These are phyloP conservation scores for Archips xylosteana DNA, from an alignment of 2,888 invertebrate genomes.

Conservation along the genomic window DNA sequence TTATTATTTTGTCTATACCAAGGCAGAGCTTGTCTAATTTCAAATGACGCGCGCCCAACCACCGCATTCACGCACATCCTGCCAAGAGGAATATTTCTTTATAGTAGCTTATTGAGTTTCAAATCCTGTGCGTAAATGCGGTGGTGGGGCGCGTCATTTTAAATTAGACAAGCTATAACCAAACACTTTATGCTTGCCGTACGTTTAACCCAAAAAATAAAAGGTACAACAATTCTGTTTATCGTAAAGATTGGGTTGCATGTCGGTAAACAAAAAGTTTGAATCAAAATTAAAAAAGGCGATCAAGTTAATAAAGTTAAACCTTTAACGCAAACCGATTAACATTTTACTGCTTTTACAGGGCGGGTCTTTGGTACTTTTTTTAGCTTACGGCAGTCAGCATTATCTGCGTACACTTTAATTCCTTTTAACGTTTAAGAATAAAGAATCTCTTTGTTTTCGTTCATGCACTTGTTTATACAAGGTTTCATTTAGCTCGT, in stretches of 20 bases:
- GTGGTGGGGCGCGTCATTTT: too few species aligned
- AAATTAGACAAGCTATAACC: too few species aligned
- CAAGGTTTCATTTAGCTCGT: background rate
- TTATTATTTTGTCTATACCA: too few species aligned
- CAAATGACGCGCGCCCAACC: too few species aligned
- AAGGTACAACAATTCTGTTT: background rate
- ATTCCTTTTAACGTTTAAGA: slow-evolving; percentile 5
- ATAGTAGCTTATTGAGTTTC: too few species aligned
- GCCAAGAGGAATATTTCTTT: too few species aligned
- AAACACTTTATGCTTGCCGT: too few species aligned
- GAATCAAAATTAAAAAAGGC: slow-evolving; percentile 13
- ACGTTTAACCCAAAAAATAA: background rate
- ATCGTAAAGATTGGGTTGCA: background rate
- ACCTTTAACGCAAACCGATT: slow-evolving; percentile 13
- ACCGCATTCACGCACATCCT: too few species aligned
- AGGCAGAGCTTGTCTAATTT: too few species aligned
- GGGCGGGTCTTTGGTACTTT: background rate
- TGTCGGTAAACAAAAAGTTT: slow-evolving; percentile 6
- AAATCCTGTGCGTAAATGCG: too few species aligned
- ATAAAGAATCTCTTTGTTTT: background rate
- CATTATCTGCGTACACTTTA: slow-evolving; percentile 3
- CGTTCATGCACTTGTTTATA: background rate
- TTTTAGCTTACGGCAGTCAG: slow-evolving; percentile 15
- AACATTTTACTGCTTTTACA: slow-evolving; percentile 23
- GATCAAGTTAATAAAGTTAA: background rate